Evolutionary conservation across 2,888 invertebrate species (phyloP).

Genomic region (Idaea straminata): DNA sequence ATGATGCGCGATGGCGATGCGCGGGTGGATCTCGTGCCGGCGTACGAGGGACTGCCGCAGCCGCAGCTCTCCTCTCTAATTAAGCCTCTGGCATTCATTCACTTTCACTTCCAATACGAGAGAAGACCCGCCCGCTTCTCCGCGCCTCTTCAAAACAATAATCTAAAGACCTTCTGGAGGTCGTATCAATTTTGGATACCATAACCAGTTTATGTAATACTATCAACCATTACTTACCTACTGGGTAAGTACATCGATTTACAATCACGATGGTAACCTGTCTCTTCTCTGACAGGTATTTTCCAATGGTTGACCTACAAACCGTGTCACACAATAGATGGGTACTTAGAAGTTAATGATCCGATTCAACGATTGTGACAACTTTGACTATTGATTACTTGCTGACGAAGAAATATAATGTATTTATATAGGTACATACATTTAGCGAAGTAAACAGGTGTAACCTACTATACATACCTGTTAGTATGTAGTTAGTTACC

Average conservation of each 20-base stretch:
- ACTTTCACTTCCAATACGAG: conserved; percentile 78
- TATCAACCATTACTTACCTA: conserved; percentile 17
- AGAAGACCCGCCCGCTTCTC: conserved; percentile 65
- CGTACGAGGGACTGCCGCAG: conserved; percentile 71
- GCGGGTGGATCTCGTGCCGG: conserved; percentile 65
- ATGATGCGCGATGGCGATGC: conserved; percentile 38
- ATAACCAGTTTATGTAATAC: conserved; percentile 53
- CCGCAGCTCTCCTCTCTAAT: conserved; percentile 76
- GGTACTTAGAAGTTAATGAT: conserved; percentile 5
- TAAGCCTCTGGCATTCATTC: conserved; percentile 79
- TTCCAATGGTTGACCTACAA: conserved; percentile 1
- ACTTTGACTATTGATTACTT: background rate
- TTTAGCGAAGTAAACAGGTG: too few species aligned
- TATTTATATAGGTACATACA: too few species aligned
- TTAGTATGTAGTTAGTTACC: too few species aligned
- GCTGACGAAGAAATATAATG: background rate
- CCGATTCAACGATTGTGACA: background rate
- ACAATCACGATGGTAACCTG: conserved; percentile 15
- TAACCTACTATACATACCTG: too few species aligned
- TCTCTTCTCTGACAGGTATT: background rate
- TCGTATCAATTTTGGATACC: conserved; percentile 61
- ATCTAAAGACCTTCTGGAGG: conserved; percentile 74
- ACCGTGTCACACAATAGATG: conserved; percentile 6
- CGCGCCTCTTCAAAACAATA: conserved; percentile 58
- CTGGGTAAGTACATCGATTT: conserved; percentile 12